Evolutionary conservation across 2,888 invertebrate species (phyloP), one percentile per base, ranked within the genome.

Genomic region (Catocala fraxini): DNA sequence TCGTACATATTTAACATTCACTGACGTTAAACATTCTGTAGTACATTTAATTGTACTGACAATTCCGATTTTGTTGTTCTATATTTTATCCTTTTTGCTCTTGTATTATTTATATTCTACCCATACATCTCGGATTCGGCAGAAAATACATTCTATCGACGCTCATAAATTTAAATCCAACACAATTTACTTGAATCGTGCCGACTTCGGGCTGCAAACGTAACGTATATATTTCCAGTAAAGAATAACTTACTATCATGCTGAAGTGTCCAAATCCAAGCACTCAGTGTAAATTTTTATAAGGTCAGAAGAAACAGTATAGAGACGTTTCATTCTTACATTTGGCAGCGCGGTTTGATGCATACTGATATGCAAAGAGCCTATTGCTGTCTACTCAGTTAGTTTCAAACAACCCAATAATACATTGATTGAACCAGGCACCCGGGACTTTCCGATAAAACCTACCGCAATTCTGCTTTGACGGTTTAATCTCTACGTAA

Each of bases 161-260:
- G 51, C 43, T 52, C 41, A 47, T 63, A 66, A 66, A 56, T 66
- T 70, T 52, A 52, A 56, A 63, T 45, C 15, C 51, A 59, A 59
- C 53, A 53, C 56, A 64, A 64, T 64, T 49, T 56, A 53, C 49
- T 57, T 51, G 53, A 62, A 57, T 49, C 56, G 57, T 57, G 57
- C 51, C 13, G 15, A 54, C 35, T 51, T 51, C 45, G 41, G 45
- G 13, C 46, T 12, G 39, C 33, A 13, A 10, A 15, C 12, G 6
- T 51, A 34, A 51, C 51, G 12, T n/a, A 12, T 13, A 49, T 9
- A 11, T 7, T 51, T 1, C 13, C 45, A 5, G 45, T 45, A 13
- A 25, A 25, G 25, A 25, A 25, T 25, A 25, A 25, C 25, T 25
- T 25, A 25, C 25, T 25, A 25, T 25, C 25, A 25, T 25, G 25